These are phyloP conservation scores for Trissoscelio sp. DNA, from an alignment of 2,888 invertebrate genomes.

Conservation along the genomic window DNA sequence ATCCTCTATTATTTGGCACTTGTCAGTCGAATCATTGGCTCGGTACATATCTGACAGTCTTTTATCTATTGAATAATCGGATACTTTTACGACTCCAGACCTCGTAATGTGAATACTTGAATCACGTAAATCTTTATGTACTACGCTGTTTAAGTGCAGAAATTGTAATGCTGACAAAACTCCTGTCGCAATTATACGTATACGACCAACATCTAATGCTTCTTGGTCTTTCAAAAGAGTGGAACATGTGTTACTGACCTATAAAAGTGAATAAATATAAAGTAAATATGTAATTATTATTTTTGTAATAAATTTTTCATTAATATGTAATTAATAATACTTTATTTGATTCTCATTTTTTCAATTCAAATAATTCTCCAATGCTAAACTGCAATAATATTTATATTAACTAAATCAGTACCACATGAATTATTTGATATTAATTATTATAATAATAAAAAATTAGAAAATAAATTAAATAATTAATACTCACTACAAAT, in stretches of 20 bases:
- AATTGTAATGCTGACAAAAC: conserved; percentile 90
- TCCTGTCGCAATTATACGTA: conserved; percentile 88
- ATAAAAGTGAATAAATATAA: conserved; percentile 38
- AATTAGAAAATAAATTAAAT: not conserved
- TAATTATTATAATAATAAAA: not conserved
- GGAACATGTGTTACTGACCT: conserved; percentile 82
- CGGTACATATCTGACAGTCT: conserved; percentile 86
- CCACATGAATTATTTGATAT: too few relatives aligned
- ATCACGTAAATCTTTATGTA: conserved; percentile 92
- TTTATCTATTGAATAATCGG: conserved; percentile 89
- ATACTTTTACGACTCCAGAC: conserved; percentile 86
- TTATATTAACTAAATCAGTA: too few relatives aligned
- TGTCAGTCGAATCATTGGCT: conserved; percentile 75
- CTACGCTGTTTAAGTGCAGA: conserved; percentile 91
- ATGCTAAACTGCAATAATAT: too few relatives aligned
- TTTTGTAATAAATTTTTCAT: not conserved
- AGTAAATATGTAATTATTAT: not conserved
- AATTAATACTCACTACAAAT: conserved; percentile 85
- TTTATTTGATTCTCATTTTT: too few relatives aligned
- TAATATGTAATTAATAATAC: too few relatives aligned
- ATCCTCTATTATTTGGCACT: conserved; percentile 74
- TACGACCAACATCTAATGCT: conserved; percentile 84
- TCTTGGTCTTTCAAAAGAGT: conserved; percentile 85
- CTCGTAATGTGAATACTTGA: conserved; percentile 90
- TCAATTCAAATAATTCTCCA: too few relatives aligned